phyloP scores from a whole-genome alignment of 2,113 vertebrate species.

The Corythornis vintsioides region DNA sequence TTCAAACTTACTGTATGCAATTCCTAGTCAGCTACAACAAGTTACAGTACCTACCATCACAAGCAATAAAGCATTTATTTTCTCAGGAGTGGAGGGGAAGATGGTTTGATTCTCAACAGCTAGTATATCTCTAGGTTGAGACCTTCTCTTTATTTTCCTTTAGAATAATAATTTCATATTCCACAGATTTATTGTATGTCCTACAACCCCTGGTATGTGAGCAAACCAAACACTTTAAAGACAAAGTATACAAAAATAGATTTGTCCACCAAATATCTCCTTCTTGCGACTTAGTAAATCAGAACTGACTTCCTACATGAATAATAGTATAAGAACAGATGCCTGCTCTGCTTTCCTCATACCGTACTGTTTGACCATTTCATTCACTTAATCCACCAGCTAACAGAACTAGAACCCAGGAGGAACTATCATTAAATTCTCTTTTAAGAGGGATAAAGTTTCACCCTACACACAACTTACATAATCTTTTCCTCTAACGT shows the following conservation, averaged over 20 bases:
- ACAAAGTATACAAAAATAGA: not conserved
- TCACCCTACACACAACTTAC: not conserved
- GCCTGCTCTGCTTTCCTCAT: not conserved
- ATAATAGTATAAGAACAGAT: not conserved
- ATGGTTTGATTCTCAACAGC: not conserved
- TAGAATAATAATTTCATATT: not conserved
- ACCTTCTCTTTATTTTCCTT: not conserved
- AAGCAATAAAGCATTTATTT: not conserved
- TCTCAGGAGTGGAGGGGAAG: not conserved
- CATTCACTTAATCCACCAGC: not conserved
- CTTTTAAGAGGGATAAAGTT: not conserved
- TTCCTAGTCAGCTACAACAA: not conserved
- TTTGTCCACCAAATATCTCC: not conserved
- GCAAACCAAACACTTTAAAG: not conserved
- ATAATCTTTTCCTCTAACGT: not conserved
- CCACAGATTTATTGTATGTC: not conserved
- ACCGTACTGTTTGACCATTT: not conserved
- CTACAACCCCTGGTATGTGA: not conserved
- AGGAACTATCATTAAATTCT: not conserved
- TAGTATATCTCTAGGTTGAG: not conserved
- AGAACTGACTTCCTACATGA: not conserved
- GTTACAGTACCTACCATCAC: not conserved
- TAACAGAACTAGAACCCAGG: not conserved
- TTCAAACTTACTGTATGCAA: not conserved
- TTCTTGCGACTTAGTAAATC: not conserved